Evolutionary conservation across 2,888 invertebrate species (phyloP), one percentile per base, ranked within the genome.

Genomic region (Halocaridina rubra): DNA sequence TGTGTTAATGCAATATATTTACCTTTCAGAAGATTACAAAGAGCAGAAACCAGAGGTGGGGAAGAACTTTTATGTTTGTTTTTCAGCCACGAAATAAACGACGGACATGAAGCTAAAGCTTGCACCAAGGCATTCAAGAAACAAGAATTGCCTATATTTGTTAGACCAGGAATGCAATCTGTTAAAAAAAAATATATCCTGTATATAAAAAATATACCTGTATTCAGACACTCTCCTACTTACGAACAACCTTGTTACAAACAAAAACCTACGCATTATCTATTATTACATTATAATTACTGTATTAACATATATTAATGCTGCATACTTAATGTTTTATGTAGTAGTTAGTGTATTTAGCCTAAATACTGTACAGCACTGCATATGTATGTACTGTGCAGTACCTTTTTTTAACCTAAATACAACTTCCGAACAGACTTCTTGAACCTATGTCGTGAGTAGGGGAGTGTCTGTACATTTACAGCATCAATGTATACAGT

Each of bases 111-210:
- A 29, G 97, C 96, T 89, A 98, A 92, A 1, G 97, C 96, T 92
- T 98, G 98, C 30, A 98, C 92, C 71, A 98, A 92, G 0, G 97
- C 96, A 92, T 98, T 98, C 80, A 98, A 92, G 91, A 98, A 98
- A 91, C 98, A 98, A 0, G 97, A 97, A 89, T 96, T 95, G 61
- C 98, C 98, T 88, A 97, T 93, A 92, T 98, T 98, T 89, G 95
- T 95, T 53, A 98, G 93, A 8, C 98, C 98, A 75, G 91, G 90
- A 53, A 86, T 86, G 8, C 29, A 24, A 72, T 84, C 78, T 77
- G 77, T n/a, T 22, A 64, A n/a, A 24, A 33, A 76, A 39, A 57
- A 32, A 2, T 3, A 22, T 13, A 30, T 59, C 29, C n/a, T 30
- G 29, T 71, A 3, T 19, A 3, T 53, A 39, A 53, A 67, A 46